Percentiles rank a stretch among this genome's conserved stretches.
phyloP scores from a whole-genome alignment of 2,797 vertebrate genomes.

The Thripadectes ignobilis region DNA sequence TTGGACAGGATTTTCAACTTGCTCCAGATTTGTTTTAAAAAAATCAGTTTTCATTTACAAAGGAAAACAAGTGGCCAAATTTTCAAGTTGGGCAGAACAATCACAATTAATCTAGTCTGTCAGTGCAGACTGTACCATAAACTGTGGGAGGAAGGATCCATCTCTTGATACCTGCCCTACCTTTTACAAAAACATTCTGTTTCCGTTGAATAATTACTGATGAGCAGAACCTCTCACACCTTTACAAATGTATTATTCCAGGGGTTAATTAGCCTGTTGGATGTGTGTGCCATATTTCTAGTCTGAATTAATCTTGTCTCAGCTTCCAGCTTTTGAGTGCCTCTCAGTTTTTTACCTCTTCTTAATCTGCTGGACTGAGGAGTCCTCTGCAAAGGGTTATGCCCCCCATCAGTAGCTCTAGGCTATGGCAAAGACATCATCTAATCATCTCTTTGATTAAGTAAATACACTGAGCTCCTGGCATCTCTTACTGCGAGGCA shows the following conservation, averaged over 20 bases:
- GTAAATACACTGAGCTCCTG: neutral
- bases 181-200: neutral
- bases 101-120: neutral
- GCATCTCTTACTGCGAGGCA: neutral
- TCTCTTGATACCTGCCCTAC: neutral
- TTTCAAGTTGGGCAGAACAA: neutral
- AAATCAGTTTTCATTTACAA: neutral
- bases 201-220: neutral
- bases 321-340: neutral
- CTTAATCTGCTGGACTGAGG: neutral
- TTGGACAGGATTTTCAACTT: neutral
- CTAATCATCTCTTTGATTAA: neutral
- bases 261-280: neutral
- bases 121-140: neutral
- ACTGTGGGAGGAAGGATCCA: neutral
- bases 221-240: neutral
- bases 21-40: conserved; percentile 6
- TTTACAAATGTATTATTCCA: neutral
- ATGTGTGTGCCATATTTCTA: neutral
- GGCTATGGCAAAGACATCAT: neutral
- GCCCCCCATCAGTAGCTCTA: neutral
- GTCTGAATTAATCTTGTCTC: neutral
- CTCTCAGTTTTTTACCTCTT: neutral
- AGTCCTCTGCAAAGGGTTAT: neutral
- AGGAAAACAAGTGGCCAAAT: neutral